Evolutionary conservation across 2,888 invertebrate genomes (phyloP).

Genomic region (Adelognathus sp.): DNA sequence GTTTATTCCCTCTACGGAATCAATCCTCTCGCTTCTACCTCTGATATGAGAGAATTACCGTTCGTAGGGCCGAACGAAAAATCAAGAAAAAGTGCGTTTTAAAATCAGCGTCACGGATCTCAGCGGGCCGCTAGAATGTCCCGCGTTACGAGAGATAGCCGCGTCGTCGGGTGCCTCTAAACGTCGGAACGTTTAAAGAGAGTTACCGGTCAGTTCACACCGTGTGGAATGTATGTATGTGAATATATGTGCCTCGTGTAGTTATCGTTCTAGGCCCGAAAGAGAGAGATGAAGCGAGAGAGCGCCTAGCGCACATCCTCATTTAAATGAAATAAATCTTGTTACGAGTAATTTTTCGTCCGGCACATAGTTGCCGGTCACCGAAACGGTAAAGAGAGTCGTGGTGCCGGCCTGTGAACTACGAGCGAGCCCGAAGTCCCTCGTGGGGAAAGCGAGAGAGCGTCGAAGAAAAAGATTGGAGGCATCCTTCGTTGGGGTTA

Average conservation of each 20-base stretch:
- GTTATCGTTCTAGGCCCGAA: conserved; percentile 62
- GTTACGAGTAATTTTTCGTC: conserved; percentile 76
- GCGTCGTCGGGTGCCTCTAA: neutral
- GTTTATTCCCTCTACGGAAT: no score
- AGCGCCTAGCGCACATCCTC: conserved; percentile 75
- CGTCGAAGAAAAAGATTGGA: conserved; percentile 28
- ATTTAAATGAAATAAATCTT: conserved; percentile 79
- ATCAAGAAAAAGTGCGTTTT: neutral
- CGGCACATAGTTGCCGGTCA: conserved; percentile 49
- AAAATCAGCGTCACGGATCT: neutral
- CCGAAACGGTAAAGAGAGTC: conserved; percentile 55
- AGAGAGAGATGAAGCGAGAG: no score
- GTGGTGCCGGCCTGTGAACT: conserved; percentile 12
- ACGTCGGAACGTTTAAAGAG: conserved; percentile 11
- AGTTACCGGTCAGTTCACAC: neutral
- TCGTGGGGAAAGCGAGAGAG: conserved; percentile 8
- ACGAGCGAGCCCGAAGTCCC: neutral
- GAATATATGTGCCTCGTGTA: conserved; percentile 10
- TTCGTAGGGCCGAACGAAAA: neutral
- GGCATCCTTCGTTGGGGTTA: conserved; percentile 30
- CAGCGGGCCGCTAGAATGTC: neutral
- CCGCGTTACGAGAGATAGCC: neutral
- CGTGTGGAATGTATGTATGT: no score
- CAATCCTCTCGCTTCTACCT: no score
- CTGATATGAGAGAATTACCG: neutral